Evolutionary conservation across 2,888 invertebrate species (phyloP), one percentile per base, ranked within the genome.

Genomic region (Liodrosophila aerea): DNA sequence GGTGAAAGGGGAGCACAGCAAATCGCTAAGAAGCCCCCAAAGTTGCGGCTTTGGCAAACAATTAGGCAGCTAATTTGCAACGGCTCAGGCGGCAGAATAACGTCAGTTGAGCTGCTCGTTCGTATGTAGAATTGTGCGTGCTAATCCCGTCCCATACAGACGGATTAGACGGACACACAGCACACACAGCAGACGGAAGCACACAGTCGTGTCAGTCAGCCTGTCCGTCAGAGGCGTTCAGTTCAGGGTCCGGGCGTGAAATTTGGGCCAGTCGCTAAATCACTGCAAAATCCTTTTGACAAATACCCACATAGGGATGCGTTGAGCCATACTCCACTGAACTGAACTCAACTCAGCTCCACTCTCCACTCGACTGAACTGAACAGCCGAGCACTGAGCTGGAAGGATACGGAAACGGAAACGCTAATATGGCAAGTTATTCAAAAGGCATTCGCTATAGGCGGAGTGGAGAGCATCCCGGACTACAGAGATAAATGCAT

Each of bases 11-110:
- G n/a, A 7, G 64, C 62, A 57, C 57, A 57, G 65, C 60, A 47
- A 53, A 44, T 33, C 62, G 47, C 58, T 63, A 64, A 65, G 74
- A 71, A 59, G 76, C 58, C 39, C 64, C 72, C 72, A 75, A 78
- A 78, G 61, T 84, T 85, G 78, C 73, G 78, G 85, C 82, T 83
- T 81, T 81, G 81, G 81, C 81, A 85, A 81, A 85, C 81, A 81
- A 81, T 81, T 81, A 81, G 85, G 84, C 81, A 85, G 85, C 81
- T 81, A 85, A 81, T 81, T 81, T 85, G 72, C 76, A 76, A 54
- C 52, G 46, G 64, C 59, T 61, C 64, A 52, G 44, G 50, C 57
- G 33, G 30, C 39, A 51, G 37, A 39, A 54, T 58, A 64, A 73
- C 66, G 62, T 33, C 51, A 22, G 22, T 22, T 54, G 30, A n/a